phyloP scores from a whole-genome alignment of 1,140 invertebrate species.

The Leptonema lineaticorne region DNA sequence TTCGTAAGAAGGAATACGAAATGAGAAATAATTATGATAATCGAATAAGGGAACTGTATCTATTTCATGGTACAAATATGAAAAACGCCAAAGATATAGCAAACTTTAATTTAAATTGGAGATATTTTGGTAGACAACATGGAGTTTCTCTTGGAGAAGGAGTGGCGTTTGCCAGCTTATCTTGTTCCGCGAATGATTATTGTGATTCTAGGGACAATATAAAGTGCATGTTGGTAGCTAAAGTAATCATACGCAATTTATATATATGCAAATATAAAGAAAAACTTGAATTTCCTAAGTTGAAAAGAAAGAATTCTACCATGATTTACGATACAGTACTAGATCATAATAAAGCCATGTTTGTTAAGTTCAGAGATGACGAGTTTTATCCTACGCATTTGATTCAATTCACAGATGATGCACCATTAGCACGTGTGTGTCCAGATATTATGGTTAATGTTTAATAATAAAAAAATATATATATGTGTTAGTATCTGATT shows the following conservation, averaged over 20 bases:
- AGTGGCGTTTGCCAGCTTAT: slow-evolving; percentile 42
- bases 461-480: no score
- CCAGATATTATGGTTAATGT: no score
- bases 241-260: no score
- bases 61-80: slow-evolving; percentile 27
- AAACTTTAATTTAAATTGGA: slow-evolving; percentile 44
- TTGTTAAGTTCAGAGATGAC: slow-evolving; percentile 44
- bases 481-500: no score
- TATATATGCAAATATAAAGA: no score
- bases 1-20: slow-evolving; percentile 18
- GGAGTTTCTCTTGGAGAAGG: slow-evolving; percentile 43
- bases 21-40: slow-evolving; percentile 35
- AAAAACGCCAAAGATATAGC: slow-evolving; percentile 39
- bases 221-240: slow-evolving; percentile 39
- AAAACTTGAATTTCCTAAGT: no score
- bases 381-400: slow-evolving; percentile 45
- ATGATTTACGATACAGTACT: no score
- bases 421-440: no score
- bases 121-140: slow-evolving; percentile 36
- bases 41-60: not conserved
- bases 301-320: no score
- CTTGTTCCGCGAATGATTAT: slow-evolving; percentile 43
- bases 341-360: slow-evolving; percentile 33
- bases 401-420: no score
- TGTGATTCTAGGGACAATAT: slow-evolving; percentile 28